A percentile compares a stretch with the other conserved stretches of the same genome.
These are phyloP conservation scores for Orientallactaga sibirica DNA, from an alignment of 2,797 vertebrate species.

Conservation along the genomic window DNA sequence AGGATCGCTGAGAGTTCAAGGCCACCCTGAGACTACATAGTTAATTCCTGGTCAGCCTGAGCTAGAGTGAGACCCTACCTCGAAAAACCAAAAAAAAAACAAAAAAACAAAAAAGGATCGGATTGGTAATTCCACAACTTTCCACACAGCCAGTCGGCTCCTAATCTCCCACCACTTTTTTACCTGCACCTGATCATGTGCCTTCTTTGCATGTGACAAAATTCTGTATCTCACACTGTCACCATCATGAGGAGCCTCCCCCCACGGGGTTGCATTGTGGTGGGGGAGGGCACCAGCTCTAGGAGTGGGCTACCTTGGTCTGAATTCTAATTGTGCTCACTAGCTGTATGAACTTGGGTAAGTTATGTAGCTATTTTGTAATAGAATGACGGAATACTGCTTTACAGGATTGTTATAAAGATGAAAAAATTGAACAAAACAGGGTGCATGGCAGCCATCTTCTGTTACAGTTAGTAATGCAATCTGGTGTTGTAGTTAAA, in stretches of 20 bases:
- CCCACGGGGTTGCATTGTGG: background rate
- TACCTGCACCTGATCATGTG: background rate
- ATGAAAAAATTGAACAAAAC: background rate
- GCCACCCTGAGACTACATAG: too few relatives aligned
- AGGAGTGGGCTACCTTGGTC: background rate
- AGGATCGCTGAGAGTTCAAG: too few relatives aligned
- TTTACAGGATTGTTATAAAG: constrained; percentile 4
- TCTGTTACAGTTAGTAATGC: background rate
- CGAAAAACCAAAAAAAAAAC: too few relatives aligned
- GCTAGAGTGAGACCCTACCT: too few relatives aligned
- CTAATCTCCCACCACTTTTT: background rate
- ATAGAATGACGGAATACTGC: background rate
- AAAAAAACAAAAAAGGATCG: too few relatives aligned
- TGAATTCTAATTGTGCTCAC: background rate
- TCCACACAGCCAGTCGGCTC: background rate
- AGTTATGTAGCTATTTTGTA: background rate
- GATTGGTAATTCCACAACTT: background rate
- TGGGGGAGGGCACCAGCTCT: background rate
- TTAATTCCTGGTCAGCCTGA: too few relatives aligned
- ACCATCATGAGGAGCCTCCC: background rate
- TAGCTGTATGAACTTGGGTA: background rate
- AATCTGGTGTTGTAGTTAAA: background rate
- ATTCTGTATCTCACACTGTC: background rate
- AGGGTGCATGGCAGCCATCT: background rate
- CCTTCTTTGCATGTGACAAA: background rate